Percentiles rank a stretch among this genome's conserved stretches.
Evolutionary conservation across 2,797 vertebrate species (phyloP).

Genomic region (Sebastes alutus): DNA sequence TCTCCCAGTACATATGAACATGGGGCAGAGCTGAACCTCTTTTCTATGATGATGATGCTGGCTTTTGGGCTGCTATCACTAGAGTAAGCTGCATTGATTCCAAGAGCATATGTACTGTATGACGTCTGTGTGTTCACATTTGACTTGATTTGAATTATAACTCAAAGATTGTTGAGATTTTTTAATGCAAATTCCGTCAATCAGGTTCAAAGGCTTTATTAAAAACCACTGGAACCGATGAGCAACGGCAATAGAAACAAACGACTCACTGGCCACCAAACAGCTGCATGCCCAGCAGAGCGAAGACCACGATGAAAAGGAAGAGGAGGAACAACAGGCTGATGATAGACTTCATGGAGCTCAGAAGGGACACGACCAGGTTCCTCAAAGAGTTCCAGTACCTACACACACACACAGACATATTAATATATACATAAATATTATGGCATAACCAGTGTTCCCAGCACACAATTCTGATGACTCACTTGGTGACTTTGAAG

Average conservation of each 20-base stretch:
- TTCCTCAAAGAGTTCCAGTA: conserved; percentile 98
- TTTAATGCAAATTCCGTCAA: background rate
- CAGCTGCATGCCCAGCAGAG: conserved; percentile 97
- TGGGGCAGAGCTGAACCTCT: too few relatives aligned
- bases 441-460: background rate
- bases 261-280: conserved; percentile 95
- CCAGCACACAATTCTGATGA: conserved; percentile 7
- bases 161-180: background rate
- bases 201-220: background rate
- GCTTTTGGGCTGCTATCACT: background rate
- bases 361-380: conserved; percentile 94
- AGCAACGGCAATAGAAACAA: background rate
- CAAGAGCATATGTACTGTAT: background rate
- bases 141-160: background rate
- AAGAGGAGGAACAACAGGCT: conserved; percentile 96
- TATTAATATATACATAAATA: background rate
- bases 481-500: conserved; percentile 98
- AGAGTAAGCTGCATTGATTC: background rate
- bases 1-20: background rate
- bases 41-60: background rate
- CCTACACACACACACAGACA: conserved; percentile 72
- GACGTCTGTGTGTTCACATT: background rate
- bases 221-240: background rate
- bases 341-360: conserved; percentile 99
- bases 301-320: conserved; percentile 98